phyloP scores from a whole-genome alignment of 2,888 invertebrate species.

The Formica aserva region DNA sequence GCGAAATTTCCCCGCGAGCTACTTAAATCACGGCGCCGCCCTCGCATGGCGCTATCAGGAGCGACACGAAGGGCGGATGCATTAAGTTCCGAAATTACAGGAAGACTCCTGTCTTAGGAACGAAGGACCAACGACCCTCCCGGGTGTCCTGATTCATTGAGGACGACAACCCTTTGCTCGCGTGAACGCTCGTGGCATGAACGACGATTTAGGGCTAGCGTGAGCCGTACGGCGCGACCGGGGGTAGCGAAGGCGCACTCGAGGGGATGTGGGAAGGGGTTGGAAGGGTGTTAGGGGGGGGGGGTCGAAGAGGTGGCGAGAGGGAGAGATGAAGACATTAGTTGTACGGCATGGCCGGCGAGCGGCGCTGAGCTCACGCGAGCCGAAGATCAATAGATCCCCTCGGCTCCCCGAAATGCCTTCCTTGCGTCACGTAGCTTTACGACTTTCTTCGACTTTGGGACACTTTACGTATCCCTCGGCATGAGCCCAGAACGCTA shows the following conservation, averaged over 20 bases:
- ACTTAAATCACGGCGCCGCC: slow-evolving; percentile 35
- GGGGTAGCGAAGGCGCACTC: slow-evolving; percentile 19
- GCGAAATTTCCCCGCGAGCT: slow-evolving; percentile 44
- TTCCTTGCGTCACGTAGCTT: slow-evolving; percentile 71
- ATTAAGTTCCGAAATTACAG: slow-evolving; percentile 66
- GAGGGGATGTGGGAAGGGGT: slow-evolving; percentile 4
- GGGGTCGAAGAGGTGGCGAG: slow-evolving; percentile 65
- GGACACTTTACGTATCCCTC: slow-evolving; percentile 32
- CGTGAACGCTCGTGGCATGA: slow-evolving; percentile 75
- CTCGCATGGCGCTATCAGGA: slow-evolving; percentile 53
- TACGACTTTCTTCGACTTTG: slow-evolving; percentile 61
- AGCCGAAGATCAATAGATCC: slow-evolving; percentile 82
- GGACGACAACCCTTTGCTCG: slow-evolving; percentile 72
- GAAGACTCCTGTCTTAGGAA: slow-evolving; percentile 54
- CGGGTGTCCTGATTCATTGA: slow-evolving; percentile 74
- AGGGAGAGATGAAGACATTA: slow-evolving; percentile 83
- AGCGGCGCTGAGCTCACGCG: slow-evolving; percentile 83
- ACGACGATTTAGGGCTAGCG: slow-evolving; percentile 70
- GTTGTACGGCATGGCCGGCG: slow-evolving; percentile 78
- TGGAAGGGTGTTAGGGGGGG: not conserved
- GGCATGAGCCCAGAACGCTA: slow-evolving; percentile 12
- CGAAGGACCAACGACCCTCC: slow-evolving; percentile 73
- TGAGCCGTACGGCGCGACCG: slow-evolving; percentile 58
- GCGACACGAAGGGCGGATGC: slow-evolving; percentile 50
- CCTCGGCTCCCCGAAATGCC: slow-evolving; percentile 71